These are phyloP conservation scores for Caenorhabditis sp. DNA, from an alignment of 2,888 invertebrate genomes.

Conservation along the genomic window DNA sequence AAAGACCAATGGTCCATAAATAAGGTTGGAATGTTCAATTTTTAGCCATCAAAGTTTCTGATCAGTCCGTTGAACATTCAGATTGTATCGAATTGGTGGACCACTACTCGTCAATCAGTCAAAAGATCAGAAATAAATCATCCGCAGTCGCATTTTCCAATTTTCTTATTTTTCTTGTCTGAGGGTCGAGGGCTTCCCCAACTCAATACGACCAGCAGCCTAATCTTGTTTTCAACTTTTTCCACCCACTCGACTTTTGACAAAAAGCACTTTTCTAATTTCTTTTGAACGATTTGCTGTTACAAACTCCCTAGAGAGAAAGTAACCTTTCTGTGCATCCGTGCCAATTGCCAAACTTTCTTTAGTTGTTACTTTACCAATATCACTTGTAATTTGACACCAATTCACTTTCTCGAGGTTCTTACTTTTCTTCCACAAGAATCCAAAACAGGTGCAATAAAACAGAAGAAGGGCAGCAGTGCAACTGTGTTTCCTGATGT, in stretches of 20 bases:
- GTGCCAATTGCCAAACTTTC: neutral
- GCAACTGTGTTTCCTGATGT: conserved; percentile 15
- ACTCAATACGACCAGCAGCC: conserved; percentile 4
- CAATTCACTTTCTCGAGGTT: conserved; percentile 33
- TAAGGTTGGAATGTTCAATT: no score
- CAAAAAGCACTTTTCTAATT: conserved; percentile 24
- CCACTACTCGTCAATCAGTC: neutral
- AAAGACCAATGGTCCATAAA: no score
- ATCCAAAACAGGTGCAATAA: conserved; percentile 22
- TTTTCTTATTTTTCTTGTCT: neutral
- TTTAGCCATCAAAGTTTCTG: no score
- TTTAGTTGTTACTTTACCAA: neutral
- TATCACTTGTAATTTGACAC: conserved; percentile 57
- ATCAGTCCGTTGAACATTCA: no score
- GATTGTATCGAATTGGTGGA: no score
- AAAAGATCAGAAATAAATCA: neutral
- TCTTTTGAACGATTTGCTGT: conserved; percentile 9
- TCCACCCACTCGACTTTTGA: conserved; percentile 20
- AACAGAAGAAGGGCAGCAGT: no score
- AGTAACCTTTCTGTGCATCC: neutral
- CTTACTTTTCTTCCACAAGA: neutral
- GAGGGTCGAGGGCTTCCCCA: neutral
- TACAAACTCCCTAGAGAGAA: neutral
- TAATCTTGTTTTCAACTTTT: conserved; percentile 27
- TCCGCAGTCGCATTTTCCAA: neutral